Percentiles rank a stretch among this genome's conserved stretches.
phyloP scores from a whole-genome alignment of 2,888 invertebrate genomes.

The Agrypnus murinus region DNA sequence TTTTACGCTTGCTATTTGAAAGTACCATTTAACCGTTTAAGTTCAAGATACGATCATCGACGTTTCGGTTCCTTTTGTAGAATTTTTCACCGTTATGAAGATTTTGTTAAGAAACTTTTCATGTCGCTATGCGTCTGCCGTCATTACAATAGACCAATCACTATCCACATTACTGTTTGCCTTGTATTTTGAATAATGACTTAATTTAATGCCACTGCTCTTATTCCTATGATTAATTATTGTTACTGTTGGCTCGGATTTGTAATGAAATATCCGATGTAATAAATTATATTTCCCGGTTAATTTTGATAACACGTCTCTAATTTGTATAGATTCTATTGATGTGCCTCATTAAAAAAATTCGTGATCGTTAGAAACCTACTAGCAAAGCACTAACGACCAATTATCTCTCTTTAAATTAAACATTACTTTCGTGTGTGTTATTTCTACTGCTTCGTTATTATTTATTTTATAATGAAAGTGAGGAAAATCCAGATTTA shows the following conservation, averaged over 20 bases:
- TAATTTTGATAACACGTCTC: constrained; percentile 33
- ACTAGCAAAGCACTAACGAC: constrained; percentile 22
- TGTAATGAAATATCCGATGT: constrained; percentile 38
- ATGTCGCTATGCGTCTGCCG: constrained; percentile 13
- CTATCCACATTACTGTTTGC: constrained; percentile 29
- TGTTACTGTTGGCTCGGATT: constrained; percentile 37
- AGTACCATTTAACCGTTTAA: constrained; percentile 30
- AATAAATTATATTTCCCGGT: constrained; percentile 37
- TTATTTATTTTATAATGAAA: neutral
- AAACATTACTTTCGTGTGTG: neutral
- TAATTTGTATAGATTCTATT: constrained; percentile 40
- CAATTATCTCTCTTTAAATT: constrained; percentile 21
- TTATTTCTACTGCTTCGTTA: neutral
- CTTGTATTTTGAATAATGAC: constrained; percentile 41
- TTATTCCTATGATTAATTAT: constrained; percentile 33
- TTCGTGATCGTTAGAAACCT: constrained; percentile 13
- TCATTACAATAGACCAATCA: constrained; percentile 33
- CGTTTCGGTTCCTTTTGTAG: constrained; percentile 25
- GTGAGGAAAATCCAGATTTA: neutral
- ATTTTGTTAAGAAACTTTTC: constrained; percentile 13
- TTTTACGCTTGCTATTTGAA: constrained; percentile 25
- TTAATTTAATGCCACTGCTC: constrained; percentile 36
- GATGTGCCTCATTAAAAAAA: constrained; percentile 33
- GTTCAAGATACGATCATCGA: constrained; percentile 27
- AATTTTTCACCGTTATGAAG: constrained; percentile 32